Evolutionary conservation across 2,113 vertebrate species (phyloP), one percentile per base, ranked within the genome.

Genomic region (Semnopithecus entellus): DNA sequence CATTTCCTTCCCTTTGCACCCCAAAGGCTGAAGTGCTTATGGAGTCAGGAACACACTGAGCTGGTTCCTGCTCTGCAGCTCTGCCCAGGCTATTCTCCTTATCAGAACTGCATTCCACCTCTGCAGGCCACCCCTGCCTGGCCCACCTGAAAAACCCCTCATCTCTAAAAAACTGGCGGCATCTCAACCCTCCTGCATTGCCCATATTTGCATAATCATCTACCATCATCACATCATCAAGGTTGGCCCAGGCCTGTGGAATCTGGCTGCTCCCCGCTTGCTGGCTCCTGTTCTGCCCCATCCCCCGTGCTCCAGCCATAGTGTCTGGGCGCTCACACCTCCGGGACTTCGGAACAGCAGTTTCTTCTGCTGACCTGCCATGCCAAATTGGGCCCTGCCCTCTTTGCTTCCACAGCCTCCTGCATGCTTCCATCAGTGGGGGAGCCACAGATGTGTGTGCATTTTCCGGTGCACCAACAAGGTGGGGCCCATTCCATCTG

Each of bases 381-480:
- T 8, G 20, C 9, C 23, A 7, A 4, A 14, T 3, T 25, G 40
- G 30, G 40, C 9, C 7, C 68, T 38, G 43, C 45, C 17, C 30
- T n/a, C 14, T 68, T 27, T 38, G 20, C 8, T 61, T 75, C 48
- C 18, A 52, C 2, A 32, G n/a, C 8, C 30, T 7, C 52, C 35
- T 2, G 11, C 11, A 48, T 1, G 1, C 20, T 16, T 55, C n/a
- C 17, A 43, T 52, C 20, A 64, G 25, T 8, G 6, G 23, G 30
- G 48, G 11, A 3, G 10, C 50, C 2, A n/a, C 35, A 57, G 45
- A 78, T 2, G 23, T 0, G 3, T 9, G 50, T 45, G 17, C 12
- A 14, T 40, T 57, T 48, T 40, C 43, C 4, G 20, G 48, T 32
- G 13, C 20, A n/a, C 32, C 4, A 32, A 73, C 43, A 20, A 8